A percentile compares a stretch with the other conserved stretches of the same genome.
These are phyloP conservation scores for Hormiphora californensis DNA, from an alignment of 37 sponge, comb jelly and placozoan genomes.

Conservation along the genomic window DNA sequence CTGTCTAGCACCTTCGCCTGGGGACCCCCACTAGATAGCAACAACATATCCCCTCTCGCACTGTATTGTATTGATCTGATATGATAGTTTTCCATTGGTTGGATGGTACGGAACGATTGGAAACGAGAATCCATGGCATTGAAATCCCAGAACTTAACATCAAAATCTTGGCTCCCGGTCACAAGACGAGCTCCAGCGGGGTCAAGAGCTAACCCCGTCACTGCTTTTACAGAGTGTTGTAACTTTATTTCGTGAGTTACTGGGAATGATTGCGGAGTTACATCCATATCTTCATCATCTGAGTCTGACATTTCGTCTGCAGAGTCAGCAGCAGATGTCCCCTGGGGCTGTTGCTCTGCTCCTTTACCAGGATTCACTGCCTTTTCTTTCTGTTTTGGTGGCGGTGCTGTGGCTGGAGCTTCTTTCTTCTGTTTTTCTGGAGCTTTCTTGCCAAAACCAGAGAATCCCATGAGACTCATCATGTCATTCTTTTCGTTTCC, in stretches of 20 bases:
- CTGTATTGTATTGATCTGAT: conserved; percentile 77
- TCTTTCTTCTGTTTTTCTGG: background rate
- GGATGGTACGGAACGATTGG: conserved; percentile 68
- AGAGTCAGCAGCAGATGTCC: background rate
- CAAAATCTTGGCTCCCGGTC: conserved; percentile 85
- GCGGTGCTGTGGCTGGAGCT: background rate
- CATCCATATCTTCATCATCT: conserved; percentile 46
- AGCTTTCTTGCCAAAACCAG: background rate
- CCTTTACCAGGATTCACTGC: background rate
- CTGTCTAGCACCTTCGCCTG: conserved; percentile 87
- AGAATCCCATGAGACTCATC: conserved; percentile 10
- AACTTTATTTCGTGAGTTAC: conserved; percentile 70
- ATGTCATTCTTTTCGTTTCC: background rate
- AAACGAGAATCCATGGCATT: conserved; percentile 75
- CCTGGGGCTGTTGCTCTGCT: background rate
- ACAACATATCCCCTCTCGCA: conserved; percentile 72
- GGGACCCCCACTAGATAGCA: conserved; percentile 77
- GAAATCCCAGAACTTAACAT: conserved; percentile 76
- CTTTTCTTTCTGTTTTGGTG: background rate
- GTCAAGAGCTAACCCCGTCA: conserved; percentile 81
- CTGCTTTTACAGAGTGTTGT: conserved; percentile 75
- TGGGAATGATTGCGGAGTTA: conserved; percentile 58
- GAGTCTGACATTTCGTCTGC: conserved; percentile 43
- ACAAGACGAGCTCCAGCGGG: conserved; percentile 85
- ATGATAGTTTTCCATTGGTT: conserved; percentile 79